Evolutionary conservation across 2,888 invertebrate species (phyloP).

Genomic region (Conomelus anceps): DNA sequence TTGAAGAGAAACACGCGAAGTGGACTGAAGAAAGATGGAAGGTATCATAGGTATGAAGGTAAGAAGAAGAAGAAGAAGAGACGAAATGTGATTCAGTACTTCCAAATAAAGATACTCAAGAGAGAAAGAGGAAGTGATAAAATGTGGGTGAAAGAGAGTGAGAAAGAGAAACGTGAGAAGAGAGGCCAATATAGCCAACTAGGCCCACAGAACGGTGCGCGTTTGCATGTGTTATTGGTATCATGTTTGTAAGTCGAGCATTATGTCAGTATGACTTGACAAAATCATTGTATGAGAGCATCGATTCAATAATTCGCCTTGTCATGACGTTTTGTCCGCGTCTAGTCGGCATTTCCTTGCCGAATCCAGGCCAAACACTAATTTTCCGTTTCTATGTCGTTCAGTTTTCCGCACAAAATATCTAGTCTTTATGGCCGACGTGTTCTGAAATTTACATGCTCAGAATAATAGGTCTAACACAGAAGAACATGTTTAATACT

Average conservation of each 20-base stretch:
- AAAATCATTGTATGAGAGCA: neutral
- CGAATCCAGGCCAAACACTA: neutral
- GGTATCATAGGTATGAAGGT: neutral
- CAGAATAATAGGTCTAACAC: too few relatives aligned
- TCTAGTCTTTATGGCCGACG: neutral
- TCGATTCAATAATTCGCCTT: neutral
- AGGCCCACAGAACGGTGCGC: neutral
- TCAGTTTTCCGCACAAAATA: neutral
- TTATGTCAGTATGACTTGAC: conserved; percentile 10
- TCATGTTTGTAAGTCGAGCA: conserved; percentile 6
- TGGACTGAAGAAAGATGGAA: too few relatives aligned
- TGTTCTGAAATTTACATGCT: neutral
- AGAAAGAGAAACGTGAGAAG: neutral
- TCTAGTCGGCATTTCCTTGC: neutral
- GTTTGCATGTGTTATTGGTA: neutral
- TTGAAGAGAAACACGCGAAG: too few relatives aligned
- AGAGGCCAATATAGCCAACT: neutral
- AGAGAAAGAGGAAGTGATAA: neutral
- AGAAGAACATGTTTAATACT: too few relatives aligned
- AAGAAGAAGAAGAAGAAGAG: neutral
- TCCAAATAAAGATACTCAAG: neutral
- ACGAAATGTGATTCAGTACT: neutral
- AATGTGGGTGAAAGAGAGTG: neutral
- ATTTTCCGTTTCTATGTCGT: neutral
- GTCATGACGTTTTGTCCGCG: neutral